Base-by-base conservation (phyloP, 1,140 invertebrate species). In the Nebria ingens region DNA sequence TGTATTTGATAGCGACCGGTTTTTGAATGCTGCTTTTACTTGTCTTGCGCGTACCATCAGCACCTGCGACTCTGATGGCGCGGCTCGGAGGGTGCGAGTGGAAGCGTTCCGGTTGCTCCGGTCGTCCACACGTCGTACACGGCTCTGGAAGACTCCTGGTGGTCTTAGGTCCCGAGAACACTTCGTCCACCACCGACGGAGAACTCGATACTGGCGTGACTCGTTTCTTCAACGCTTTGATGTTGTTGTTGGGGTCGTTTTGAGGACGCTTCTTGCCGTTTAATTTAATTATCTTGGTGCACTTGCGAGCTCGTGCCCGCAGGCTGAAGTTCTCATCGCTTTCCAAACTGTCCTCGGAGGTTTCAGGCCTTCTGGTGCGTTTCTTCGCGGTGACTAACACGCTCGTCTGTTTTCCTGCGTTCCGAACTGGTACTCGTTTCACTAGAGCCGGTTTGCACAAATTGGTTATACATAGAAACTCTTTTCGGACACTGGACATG, bases 401-500 rank as follows among this genome's bases (percentile, higher is more conserved):
- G 15, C 21, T 56, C 50, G 56, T 25, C 12, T 55, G 50, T 56
- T 52, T 20, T 34, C 49, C 13, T 4, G 40, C 40, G 17, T 45
- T 11, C 3, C 17, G 4, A 3, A 12, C 4, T 12, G n/a, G 25
- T 6, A 9, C n/a, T 6, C n/a, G 25, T 3, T 58, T 55, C 19
- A 67, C 50, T n/a, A n/a, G n/a, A 1, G 66, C 62, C 40, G 62
- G 20, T 17, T 62, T 57, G 55, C 68, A 70, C 19, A 70, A 54
- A 51, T 66, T 72, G 2, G 72, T 66, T 22, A 72, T 66, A 51
- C 68, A 65, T 3, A 79, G 61, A n/a, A 79, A 69, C 51, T 78
- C 76, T 60, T 80, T 78, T 53, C 73, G 71, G 21, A 81, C 63
- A n/a, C 77, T 60, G 0, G 79, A 79, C 79, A 83, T 81, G 59